Conservation (phyloP, 2,797 vertebrate species). For the Chrysocyon brachyurus region DNA sequence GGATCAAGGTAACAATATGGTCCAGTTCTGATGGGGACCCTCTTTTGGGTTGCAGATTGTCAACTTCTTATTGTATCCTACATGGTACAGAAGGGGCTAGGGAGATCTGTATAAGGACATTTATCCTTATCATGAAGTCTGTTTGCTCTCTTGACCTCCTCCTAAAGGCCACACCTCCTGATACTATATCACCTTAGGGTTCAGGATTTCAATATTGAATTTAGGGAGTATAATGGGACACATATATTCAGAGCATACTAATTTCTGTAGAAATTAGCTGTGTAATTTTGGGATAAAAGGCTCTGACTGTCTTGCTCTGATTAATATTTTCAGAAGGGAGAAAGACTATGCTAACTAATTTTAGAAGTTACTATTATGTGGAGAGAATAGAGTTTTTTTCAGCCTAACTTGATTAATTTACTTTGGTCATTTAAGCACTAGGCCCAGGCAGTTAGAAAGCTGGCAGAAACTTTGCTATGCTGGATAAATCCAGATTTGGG, state of each 20-base stretch:
- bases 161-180: background rate
- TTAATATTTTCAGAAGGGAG: background rate
- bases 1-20: background rate
- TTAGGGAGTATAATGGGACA: no score
- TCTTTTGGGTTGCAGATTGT: background rate
- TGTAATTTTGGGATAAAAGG: background rate
- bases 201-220: background rate
- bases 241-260: background rate
- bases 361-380: background rate
- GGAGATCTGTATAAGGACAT: background rate
- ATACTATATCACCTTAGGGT: background rate
- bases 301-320: background rate
- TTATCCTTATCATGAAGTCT: background rate
- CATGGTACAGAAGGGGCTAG: background rate
- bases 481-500: background rate
- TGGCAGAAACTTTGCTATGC: background rate
- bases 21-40: background rate
- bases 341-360: background rate
- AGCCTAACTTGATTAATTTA: constrained; percentile 43
- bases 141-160: background rate
- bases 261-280: background rate
- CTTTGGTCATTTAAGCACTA: background rate
- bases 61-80: background rate
- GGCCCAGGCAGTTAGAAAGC: background rate
- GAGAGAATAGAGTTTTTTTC: background rate